Percentiles rank a stretch among this genome's conserved stretches.
phyloP scores from a whole-genome alignment of 2,113 vertebrate genomes.

The Bambusicola thoracicus region DNA sequence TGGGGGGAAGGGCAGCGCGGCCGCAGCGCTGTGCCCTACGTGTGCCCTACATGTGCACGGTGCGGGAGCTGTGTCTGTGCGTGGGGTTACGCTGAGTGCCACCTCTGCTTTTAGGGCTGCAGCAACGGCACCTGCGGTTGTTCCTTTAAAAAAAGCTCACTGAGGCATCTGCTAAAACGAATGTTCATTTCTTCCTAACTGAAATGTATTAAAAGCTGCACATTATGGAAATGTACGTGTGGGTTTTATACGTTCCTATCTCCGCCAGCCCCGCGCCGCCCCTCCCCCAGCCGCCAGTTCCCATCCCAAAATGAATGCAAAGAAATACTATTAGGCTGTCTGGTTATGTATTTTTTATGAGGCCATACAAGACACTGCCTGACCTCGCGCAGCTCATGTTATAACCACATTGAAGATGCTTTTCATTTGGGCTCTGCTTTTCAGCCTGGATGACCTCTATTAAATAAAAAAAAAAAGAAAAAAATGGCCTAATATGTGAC shows the following conservation, averaged over 20 bases:
- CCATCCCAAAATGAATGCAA: constrained; percentile 85
- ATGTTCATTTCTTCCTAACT: neutral
- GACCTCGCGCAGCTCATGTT: constrained; percentile 84
- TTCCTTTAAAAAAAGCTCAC: constrained; percentile 12
- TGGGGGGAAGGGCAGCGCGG: neutral
- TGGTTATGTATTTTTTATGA: constrained; percentile 90
- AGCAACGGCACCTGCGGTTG: neutral
- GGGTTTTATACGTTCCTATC: constrained; percentile 1
- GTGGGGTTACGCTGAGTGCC: neutral
- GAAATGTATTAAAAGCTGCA: constrained; percentile 33
- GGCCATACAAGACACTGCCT: constrained; percentile 85
- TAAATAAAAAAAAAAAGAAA: constrained; percentile 78
- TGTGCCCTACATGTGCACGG: neutral
- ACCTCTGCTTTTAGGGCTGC: neutral
- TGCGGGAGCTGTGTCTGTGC: neutral
- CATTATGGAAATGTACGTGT: constrained; percentile 47
- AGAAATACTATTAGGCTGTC: constrained; percentile 87
- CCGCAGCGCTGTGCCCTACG: too few relatives aligned
- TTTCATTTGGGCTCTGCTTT: constrained; percentile 87
- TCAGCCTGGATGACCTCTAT: constrained; percentile 87
- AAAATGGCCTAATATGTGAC: constrained; percentile 81
- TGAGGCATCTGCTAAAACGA: constrained; percentile 8
- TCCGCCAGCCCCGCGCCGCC: constrained; percentile 24
- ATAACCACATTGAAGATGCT: constrained; percentile 86
- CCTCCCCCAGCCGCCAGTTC: constrained; percentile 75